These are phyloP conservation scores for Cheilinus undulatus DNA, from an alignment of 2,113 vertebrate species.

Conservation along the genomic window DNA sequence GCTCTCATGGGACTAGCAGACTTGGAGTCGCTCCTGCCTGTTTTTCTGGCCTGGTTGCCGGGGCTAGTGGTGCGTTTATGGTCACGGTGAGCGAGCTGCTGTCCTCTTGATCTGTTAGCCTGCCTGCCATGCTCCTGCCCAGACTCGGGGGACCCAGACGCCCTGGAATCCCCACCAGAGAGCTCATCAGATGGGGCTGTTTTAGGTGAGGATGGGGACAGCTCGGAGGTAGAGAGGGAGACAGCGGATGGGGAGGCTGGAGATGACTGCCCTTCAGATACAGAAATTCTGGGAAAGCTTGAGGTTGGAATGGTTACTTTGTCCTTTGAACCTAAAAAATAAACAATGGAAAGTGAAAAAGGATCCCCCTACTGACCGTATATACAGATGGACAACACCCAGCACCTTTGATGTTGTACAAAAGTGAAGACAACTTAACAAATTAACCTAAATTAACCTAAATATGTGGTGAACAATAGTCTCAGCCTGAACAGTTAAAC, in stretches of 20 bases:
- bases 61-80: constrained; percentile 71
- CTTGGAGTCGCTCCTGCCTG: constrained; percentile 63
- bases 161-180: constrained; percentile 45
- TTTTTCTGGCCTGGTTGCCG: constrained; percentile 60
- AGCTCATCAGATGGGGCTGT: constrained; percentile 73
- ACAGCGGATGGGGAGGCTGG: constrained; percentile 84
- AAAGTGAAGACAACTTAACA: too few relatives aligned
- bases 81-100: constrained; percentile 54
- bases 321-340: constrained; percentile 88
- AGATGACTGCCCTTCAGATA: constrained; percentile 86
- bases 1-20: constrained; percentile 81
- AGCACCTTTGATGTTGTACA: too few relatives aligned
- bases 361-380: not conserved
- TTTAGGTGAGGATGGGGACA: constrained; percentile 74
- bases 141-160: constrained; percentile 38
- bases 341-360: constrained; percentile 44
- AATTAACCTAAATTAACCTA: too few relatives aligned
- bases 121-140: constrained; percentile 53
- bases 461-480: too few relatives aligned
- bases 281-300: constrained; percentile 82
- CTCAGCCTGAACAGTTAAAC: too few relatives aligned
- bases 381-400: not conserved
- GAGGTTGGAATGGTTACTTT: constrained; percentile 85
- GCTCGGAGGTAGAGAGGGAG: constrained; percentile 83
- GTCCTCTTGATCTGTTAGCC: constrained; percentile 55